These are phyloP conservation scores for Leptinotarsa tumamoca DNA, from an alignment of 2,888 invertebrate species.

Conservation along the genomic window DNA sequence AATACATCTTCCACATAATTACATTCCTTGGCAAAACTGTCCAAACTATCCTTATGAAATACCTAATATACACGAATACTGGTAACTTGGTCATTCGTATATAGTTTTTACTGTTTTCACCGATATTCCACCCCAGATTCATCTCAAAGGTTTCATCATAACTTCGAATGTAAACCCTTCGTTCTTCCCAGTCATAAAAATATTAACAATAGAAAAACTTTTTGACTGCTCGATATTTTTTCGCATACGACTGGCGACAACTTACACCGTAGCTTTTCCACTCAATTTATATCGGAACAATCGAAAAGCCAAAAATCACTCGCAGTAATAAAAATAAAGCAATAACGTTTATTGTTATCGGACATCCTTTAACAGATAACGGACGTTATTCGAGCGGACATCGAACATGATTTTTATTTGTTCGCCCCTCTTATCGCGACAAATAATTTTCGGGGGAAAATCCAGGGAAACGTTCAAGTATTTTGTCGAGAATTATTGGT, in stretches of 20 bases:
- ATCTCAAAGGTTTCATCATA: not conserved
- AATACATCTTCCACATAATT: no score
- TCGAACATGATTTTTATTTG: constrained; percentile 40
- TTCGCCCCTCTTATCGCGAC: constrained; percentile 41
- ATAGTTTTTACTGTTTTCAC: constrained; percentile 13
- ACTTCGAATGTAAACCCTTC: not conserved
- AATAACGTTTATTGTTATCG: constrained; percentile 50
- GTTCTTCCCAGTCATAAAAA: not conserved
- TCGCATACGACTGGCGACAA: not conserved
- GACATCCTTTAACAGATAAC: constrained; percentile 45
- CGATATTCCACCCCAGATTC: not conserved
- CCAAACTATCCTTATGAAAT: not conserved
- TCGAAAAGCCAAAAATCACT: constrained; percentile 42
- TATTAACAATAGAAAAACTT: constrained; percentile 13
- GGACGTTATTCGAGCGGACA: constrained; percentile 35
- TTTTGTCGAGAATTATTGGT: constrained; percentile 17
- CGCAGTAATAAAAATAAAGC: constrained; percentile 46
- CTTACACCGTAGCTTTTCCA: constrained; percentile 32
- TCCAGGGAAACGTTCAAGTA: constrained; percentile 19
- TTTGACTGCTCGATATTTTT: constrained; percentile 13
- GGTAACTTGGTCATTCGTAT: not conserved
- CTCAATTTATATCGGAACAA: constrained; percentile 37
- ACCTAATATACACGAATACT: not conserved
- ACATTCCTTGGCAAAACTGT: not conserved
- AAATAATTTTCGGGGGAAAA: constrained; percentile 32